phyloP scores from a whole-genome alignment of 2,888 invertebrate genomes.

The Rhaphigaster nebulosa region DNA sequence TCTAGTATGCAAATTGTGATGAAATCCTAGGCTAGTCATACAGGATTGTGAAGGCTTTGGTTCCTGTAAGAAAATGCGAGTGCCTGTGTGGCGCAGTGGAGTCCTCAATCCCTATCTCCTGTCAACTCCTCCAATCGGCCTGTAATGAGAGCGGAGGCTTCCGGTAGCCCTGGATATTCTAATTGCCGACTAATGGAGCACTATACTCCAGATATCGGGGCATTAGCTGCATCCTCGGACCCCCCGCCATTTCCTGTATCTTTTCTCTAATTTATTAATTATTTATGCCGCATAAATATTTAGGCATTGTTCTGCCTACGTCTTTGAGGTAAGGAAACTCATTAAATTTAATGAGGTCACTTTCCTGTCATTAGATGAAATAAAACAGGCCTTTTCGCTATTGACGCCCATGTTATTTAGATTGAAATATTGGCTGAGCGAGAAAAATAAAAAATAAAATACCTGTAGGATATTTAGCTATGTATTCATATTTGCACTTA shows the following conservation, averaged over 20 bases:
- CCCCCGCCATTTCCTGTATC: neutral
- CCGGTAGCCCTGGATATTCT: constrained; percentile 41
- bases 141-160: neutral
- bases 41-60: neutral
- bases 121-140: neutral
- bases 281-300: constrained; percentile 44
- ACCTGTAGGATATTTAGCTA: too few species aligned
- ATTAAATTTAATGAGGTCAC: constrained; percentile 42
- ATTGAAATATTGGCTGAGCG: neutral
- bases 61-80: neutral
- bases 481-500: too few species aligned
- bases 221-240: neutral
- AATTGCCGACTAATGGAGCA: constrained; percentile 45
- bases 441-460: neutral
- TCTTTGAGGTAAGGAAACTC: neutral
- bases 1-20: neutral
- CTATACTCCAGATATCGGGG: constrained; percentile 18
- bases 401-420: neutral
- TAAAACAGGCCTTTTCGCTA: neutral
- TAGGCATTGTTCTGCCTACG: constrained; percentile 40
- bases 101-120: neutral
- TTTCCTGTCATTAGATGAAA: neutral
- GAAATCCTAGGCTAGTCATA: neutral
- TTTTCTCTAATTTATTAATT: constrained; percentile 46
- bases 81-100: neutral